Conservation (phyloP, 2,797 vertebrate genomes). For the Sciaenops ocellatus region DNA sequence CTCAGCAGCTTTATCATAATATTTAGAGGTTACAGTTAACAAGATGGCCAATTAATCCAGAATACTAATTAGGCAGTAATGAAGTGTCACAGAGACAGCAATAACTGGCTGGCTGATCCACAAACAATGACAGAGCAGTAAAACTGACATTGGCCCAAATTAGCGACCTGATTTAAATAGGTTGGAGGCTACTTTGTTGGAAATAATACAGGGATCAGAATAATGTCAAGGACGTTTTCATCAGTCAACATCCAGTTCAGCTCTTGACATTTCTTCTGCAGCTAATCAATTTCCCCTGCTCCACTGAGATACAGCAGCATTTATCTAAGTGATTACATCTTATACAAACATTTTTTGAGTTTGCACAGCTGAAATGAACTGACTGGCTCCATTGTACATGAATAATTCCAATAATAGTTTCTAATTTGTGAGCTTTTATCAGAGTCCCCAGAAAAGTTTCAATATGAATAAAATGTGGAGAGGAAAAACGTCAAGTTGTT, state of each 20-base stretch:
- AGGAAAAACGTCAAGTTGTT: not conserved
- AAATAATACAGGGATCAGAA: constrained; percentile 55
- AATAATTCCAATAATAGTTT: constrained; percentile 5
- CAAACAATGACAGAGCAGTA: constrained; percentile 73
- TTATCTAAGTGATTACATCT: constrained; percentile 25
- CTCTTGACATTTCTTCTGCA: constrained; percentile 59
- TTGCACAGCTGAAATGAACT: constrained; percentile 39
- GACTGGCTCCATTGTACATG: constrained; percentile 6
- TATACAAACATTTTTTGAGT: constrained; percentile 26
- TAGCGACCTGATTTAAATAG: constrained; percentile 67
- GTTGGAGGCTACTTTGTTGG: constrained; percentile 58
- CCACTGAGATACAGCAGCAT: constrained; percentile 32
- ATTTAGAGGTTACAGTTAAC: constrained; percentile 83
- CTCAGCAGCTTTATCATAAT: constrained; percentile 77
- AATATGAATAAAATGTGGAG: not conserved
- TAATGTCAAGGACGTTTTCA: constrained; percentile 72
- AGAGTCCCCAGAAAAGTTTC: not conserved
- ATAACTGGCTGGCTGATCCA: constrained; percentile 74
- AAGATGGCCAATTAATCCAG: constrained; percentile 81
- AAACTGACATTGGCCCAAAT: constrained; percentile 72
- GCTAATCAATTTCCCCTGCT: constrained; percentile 52
- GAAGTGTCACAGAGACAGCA: constrained; percentile 67
- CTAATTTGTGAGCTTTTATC: constrained; percentile 10
- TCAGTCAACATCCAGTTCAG: constrained; percentile 55
- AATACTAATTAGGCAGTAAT: constrained; percentile 80